Percentiles rank a stretch among this genome's conserved stretches.
Conservation (phyloP, 2,888 invertebrate genomes). For the Pycnomerus fuliginosus region DNA sequence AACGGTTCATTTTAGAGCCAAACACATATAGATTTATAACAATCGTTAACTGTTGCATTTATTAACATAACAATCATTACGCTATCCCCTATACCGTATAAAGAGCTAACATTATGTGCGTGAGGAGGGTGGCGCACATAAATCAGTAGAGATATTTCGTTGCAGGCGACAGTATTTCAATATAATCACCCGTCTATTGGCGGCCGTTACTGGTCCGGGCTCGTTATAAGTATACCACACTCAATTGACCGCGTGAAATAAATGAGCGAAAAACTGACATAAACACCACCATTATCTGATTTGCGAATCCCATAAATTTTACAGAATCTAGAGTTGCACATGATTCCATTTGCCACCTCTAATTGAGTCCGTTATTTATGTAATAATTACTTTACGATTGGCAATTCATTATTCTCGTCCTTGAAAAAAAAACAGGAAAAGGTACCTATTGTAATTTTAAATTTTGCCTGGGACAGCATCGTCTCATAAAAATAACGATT, state of each 20-base stretch:
- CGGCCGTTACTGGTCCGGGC: slow-evolving; percentile 34
- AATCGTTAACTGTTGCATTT: slow-evolving; percentile 25
- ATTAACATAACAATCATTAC: slow-evolving; percentile 39
- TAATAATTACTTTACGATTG: too few species aligned
- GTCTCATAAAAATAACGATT: too few species aligned
- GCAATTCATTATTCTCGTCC: too few species aligned
- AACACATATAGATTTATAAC: too few species aligned
- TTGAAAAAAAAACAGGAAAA: too few species aligned
- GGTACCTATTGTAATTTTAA: too few species aligned
- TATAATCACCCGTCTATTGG: slow-evolving; percentile 46
- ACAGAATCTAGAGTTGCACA: slow-evolving; percentile 12
- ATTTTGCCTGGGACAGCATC: too few species aligned
- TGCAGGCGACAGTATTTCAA: slow-evolving; percentile 48
- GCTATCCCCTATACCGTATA: slow-evolving; percentile 32
- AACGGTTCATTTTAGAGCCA: too few species aligned
- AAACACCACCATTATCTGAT: slow-evolving; percentile 47
- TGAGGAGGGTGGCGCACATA: slow-evolving; percentile 37
- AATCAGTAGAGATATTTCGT: slow-evolving; percentile 41
- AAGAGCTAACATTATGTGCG: slow-evolving; percentile 32
- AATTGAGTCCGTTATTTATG: too few species aligned
- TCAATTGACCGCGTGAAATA: slow-evolving; percentile 47
- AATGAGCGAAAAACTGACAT: slow-evolving; percentile 49
- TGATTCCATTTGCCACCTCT: slow-evolving; percentile 11
- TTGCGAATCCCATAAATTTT: slow-evolving; percentile 42
- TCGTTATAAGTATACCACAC: slow-evolving; percentile 43